These are phyloP conservation scores for Malurus leucopterus DNA, from an alignment of 2,797 vertebrate genomes.

Conservation along the genomic window DNA sequence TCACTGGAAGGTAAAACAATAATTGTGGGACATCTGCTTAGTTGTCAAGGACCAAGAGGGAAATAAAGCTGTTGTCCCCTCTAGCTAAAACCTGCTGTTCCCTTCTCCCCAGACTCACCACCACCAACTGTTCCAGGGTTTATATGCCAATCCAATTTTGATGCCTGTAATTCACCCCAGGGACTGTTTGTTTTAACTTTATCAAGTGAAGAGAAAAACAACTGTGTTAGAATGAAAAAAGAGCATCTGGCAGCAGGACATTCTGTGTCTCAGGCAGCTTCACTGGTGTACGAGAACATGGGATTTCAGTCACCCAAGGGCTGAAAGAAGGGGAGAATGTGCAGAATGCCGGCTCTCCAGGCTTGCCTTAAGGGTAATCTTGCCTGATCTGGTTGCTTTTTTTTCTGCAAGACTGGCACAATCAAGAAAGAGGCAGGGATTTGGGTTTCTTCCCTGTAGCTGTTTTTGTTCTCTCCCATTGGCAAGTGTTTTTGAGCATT, in stretches of 20 bases:
- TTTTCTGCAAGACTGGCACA: neutral
- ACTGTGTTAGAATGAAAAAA: slow-evolving; percentile 58
- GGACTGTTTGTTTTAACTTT: slow-evolving; percentile 77
- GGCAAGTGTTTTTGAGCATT: neutral
- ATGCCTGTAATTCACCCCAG: slow-evolving; percentile 65
- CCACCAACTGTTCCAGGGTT: slow-evolving; percentile 76
- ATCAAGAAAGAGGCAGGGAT: neutral
- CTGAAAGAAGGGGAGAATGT: neutral
- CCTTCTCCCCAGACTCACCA: slow-evolving; percentile 68
- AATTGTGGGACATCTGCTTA: slow-evolving; percentile 80
- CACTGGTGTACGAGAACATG: neutral
- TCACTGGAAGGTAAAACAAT: slow-evolving; percentile 78
- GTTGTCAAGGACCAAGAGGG: slow-evolving; percentile 78
- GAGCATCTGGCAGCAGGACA: slow-evolving; percentile 51
- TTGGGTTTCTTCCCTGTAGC: neutral
- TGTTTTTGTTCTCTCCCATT: neutral
- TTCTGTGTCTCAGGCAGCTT: neutral
- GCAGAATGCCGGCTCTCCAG: neutral
- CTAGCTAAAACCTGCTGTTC: slow-evolving; percentile 81
- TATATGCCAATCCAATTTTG: slow-evolving; percentile 76
- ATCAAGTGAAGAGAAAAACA: slow-evolving; percentile 68
- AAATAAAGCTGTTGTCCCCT: slow-evolving; percentile 83
- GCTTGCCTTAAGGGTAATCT: neutral
- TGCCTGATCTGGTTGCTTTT: neutral
- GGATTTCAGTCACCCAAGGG: neutral